Percentiles rank a stretch among this genome's conserved stretches.
Conservation (phyloP, 2,113 vertebrate genomes). For the Varanus salvator region DNA sequence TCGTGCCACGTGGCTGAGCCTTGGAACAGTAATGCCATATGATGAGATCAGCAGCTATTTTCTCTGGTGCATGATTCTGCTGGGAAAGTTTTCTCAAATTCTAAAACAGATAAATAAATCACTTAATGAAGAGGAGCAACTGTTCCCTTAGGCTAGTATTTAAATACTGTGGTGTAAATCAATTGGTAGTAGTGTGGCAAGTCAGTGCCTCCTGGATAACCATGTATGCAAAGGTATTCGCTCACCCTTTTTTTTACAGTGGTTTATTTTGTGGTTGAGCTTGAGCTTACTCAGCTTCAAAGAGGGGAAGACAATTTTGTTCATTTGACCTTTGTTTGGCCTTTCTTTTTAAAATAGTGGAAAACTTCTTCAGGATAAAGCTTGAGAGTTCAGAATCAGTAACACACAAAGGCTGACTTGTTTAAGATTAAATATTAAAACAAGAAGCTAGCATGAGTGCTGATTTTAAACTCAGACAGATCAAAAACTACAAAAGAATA, state of each 20-base stretch:
- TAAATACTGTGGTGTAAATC: slow-evolving; percentile 51
- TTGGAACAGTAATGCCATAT: neutral
- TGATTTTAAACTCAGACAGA: neutral
- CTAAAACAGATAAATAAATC: neutral
- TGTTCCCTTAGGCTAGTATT: neutral
- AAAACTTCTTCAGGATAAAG: slow-evolving; percentile 31
- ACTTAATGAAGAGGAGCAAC: slow-evolving; percentile 25
- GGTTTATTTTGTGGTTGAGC: slow-evolving; percentile 68
- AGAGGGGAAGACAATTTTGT: slow-evolving; percentile 34
- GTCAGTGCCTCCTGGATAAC: slow-evolving; percentile 41
- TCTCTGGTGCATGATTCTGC: neutral
- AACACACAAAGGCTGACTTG: slow-evolving; percentile 3
- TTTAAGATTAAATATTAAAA: slow-evolving; percentile 38
- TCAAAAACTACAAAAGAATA: slow-evolving; percentile 18
- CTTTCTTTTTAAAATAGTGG: slow-evolving; percentile 30
- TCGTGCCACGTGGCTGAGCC: neutral
- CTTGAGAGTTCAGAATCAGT: slow-evolving; percentile 28
- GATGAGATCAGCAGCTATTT: neutral
- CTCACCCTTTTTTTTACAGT: slow-evolving; percentile 58
- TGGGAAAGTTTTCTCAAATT: slow-evolving; percentile 24
- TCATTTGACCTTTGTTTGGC: slow-evolving; percentile 45
- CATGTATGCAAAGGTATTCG: slow-evolving; percentile 54
- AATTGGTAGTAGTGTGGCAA: slow-evolving; percentile 27
- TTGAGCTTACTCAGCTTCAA: slow-evolving; percentile 51
- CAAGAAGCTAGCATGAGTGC: neutral